Percentiles rank a stretch among this genome's conserved stretches.
Conservation (phyloP, 2,113 vertebrate genomes). For the Poecilia latipinna region DNA sequence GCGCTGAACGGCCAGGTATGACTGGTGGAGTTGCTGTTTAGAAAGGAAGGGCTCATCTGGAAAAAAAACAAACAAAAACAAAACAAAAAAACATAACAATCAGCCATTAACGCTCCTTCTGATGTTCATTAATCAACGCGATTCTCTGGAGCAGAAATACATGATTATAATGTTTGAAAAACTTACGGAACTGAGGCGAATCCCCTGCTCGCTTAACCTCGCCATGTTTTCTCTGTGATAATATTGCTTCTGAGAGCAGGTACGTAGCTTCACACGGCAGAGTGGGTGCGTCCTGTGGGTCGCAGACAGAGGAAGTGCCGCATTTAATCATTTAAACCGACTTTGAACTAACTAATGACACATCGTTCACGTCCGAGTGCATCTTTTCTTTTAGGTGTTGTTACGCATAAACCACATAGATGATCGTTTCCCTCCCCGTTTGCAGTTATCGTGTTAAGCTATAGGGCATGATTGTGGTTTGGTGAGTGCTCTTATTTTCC, state of each 20-base stretch:
- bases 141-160: not conserved
- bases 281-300: constrained; percentile 33
- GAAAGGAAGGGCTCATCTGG: constrained; percentile 84
- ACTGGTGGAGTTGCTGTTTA: constrained; percentile 84
- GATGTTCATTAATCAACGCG: not conserved
- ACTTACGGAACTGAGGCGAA: constrained; percentile 81
- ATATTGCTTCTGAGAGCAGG: constrained; percentile 6
- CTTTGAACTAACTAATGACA: not conserved
- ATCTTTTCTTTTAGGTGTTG: not conserved
- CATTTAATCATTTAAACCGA: not conserved
- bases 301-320: constrained; percentile 35
- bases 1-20: constrained; percentile 87
- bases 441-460: not conserved
- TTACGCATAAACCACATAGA: not conserved
- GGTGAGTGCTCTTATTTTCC: not conserved
- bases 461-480: not conserved
- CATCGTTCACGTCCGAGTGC: not conserved
- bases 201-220: constrained; percentile 80
- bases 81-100: not conserved
- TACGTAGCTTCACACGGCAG: not conserved
- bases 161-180: not conserved
- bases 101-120: not conserved
- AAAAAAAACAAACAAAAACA: not conserved
- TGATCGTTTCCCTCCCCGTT: no score
- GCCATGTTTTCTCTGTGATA: constrained; percentile 65